Evolutionary conservation across 2,797 vertebrate genomes (phyloP), one percentile per base, ranked within the genome.

Genomic region (Rhyacichthys aspro): DNA sequence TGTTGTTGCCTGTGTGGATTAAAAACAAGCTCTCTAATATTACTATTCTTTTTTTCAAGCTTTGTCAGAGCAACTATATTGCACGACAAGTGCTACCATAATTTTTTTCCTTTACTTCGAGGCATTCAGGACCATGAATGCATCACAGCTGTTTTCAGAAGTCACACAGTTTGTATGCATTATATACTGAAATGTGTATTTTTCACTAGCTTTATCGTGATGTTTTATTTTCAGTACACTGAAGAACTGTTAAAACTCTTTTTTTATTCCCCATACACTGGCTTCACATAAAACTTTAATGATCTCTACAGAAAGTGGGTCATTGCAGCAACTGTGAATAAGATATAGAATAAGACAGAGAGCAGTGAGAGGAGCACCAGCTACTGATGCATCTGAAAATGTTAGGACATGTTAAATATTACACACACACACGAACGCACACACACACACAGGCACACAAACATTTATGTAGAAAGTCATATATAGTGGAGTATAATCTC

Each of bases 221-320:
- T 70, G 18, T 63, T 74, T 74, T 72, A 64, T 70, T 72, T 59
- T 44, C 9, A 33, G 36, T 63, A 59, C 44, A 65, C 38, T 45
- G 62, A 73, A 32, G 57, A 17, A 0, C 56, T 56, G 47, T 67
- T 73, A 72, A 79, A 78, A 76, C 50, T 15, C 50, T 70, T 63
- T 70, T 82, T 53, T 63, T 57, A 72, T 77, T 66, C 82, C 71
- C 38, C n/a, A 28, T 53, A 55, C 59, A 44, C 59, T 66, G 53
- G 32, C 76, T 70, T 79, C 53, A 48, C 16, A 81, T 86, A 63
- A 79, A 84, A 78, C 45, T 74, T 86, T 85, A 78, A 88, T 83
- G 72, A 72, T 74, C 55, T 79, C 64, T 71, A 53, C 54, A 45
- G 63, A 85, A 86, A 81, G 70, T 80, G 55, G 82, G 81, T 86